Conservation (phyloP, 2,888 invertebrate genomes). For the Eudemis profundana region DNA sequence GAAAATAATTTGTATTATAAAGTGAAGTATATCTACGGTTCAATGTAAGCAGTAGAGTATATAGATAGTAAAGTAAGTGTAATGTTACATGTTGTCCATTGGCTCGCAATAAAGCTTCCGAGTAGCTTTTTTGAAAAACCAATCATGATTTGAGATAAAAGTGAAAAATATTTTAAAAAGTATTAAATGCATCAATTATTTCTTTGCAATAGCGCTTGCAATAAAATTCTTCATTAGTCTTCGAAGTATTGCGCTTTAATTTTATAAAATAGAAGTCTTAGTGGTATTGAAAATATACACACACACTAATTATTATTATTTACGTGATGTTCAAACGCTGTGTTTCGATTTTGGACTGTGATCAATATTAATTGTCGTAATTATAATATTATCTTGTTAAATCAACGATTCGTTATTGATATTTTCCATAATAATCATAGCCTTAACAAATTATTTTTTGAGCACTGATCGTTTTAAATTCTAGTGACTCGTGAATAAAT, state of each 20-base stretch:
- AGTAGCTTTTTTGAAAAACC: not conserved
- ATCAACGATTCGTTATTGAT: constrained; percentile 65
- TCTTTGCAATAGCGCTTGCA: too few species aligned
- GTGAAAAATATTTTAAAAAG: not conserved
- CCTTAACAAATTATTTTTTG: constrained; percentile 76
- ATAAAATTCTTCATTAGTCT: not conserved
- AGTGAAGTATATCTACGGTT: constrained; percentile 4
- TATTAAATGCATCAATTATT: constrained; percentile 3
- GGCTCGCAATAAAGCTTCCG: not conserved
- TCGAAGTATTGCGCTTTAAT: not conserved
- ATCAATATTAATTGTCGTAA: constrained; percentile 55
- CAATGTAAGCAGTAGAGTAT: constrained; percentile 8
- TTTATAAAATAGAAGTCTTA: constrained; percentile 48
- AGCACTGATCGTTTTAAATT: constrained; percentile 70
- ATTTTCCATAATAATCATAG: constrained; percentile 53
- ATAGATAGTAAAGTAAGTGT: constrained; percentile 26
- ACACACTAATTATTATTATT: constrained; percentile 61
- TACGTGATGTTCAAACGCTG: constrained; percentile 71
- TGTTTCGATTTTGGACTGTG: constrained; percentile 71
- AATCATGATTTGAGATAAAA: not conserved
- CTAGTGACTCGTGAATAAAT: constrained; percentile 39
- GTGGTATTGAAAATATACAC: constrained; percentile 73
- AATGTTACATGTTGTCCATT: constrained; percentile 17
- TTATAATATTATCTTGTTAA: constrained; percentile 59
- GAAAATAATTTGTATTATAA: constrained; percentile 8